Evolutionary conservation across 2,113 vertebrate species (phyloP).

Genomic region (Dromaius novaehollandiae): DNA sequence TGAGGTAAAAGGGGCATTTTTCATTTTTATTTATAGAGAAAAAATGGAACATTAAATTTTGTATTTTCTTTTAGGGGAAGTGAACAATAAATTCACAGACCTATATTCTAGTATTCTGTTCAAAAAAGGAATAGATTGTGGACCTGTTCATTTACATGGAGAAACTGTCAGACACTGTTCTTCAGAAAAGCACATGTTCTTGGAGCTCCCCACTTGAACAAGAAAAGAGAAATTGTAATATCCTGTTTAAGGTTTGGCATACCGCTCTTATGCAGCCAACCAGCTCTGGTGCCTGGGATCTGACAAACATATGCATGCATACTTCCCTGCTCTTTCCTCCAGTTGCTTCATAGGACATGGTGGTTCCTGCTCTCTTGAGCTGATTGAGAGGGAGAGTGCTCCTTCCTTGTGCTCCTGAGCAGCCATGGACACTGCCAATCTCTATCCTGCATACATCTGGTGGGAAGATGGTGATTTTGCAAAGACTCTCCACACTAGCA

Average conservation of each 20-base stretch:
- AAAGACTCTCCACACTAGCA: background rate
- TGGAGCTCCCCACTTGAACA: background rate
- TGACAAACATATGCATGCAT: background rate
- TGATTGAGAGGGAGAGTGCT: background rate
- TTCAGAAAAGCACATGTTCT: background rate
- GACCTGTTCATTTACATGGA: background rate
- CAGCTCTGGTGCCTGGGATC: background rate
- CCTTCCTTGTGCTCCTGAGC: background rate
- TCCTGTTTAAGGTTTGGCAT: background rate
- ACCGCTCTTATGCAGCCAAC: background rate
- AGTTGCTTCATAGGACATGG: background rate
- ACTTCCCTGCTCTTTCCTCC: background rate
- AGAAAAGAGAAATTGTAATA: background rate
- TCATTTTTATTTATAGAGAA: background rate
- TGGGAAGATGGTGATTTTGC: background rate
- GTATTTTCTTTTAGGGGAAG: background rate
- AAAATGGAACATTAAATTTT: background rate
- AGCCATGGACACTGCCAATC: background rate
- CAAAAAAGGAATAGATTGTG: background rate
- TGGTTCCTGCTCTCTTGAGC: background rate
- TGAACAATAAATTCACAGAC: background rate
- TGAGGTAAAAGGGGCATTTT: background rate
- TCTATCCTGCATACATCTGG: background rate
- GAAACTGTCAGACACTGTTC: background rate
- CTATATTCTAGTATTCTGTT: rapidly evolving